phyloP scores from a whole-genome alignment of 2,888 invertebrate genomes.

The Syrista parreyssii region DNA sequence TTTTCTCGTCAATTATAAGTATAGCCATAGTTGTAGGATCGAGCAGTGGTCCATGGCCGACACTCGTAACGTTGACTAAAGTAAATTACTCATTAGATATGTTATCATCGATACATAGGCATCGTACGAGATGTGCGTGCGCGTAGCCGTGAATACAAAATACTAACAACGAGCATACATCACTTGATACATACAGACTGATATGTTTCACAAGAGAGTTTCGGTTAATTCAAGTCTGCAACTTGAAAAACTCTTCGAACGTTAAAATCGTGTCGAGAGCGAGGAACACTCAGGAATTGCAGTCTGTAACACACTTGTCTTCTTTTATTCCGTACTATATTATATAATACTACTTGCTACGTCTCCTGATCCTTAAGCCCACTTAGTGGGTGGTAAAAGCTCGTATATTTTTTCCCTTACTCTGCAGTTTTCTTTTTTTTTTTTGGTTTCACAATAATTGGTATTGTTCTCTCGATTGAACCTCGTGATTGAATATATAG shows the following conservation, averaged over 20 bases:
- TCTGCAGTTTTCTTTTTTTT: not conserved
- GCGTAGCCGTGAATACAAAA: not conserved
- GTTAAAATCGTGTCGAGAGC: not conserved
- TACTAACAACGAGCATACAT: not conserved
- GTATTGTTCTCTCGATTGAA: conserved; percentile 14
- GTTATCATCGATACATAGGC: not conserved
- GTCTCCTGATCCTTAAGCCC: not conserved
- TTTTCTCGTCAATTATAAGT: not conserved
- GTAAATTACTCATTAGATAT: not conserved
- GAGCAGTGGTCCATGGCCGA: not conserved
- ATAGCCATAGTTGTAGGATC: not conserved
- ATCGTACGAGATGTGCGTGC: not conserved
- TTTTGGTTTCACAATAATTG: conserved; percentile 21
- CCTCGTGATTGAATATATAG: not conserved
- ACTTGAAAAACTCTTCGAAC: not conserved
- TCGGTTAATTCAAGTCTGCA: not conserved
- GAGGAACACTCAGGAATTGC: not conserved
- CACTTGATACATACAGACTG: not conserved
- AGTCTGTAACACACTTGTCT: not conserved
- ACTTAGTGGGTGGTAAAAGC: conserved; percentile 3
- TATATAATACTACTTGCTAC: not conserved
- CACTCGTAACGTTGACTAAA: not conserved
- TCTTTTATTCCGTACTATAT: not conserved
- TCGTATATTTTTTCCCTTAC: not conserved
- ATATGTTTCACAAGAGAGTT: not conserved